phyloP scores from a whole-genome alignment of 2,113 vertebrate genomes.

The Canis aureus region DNA sequence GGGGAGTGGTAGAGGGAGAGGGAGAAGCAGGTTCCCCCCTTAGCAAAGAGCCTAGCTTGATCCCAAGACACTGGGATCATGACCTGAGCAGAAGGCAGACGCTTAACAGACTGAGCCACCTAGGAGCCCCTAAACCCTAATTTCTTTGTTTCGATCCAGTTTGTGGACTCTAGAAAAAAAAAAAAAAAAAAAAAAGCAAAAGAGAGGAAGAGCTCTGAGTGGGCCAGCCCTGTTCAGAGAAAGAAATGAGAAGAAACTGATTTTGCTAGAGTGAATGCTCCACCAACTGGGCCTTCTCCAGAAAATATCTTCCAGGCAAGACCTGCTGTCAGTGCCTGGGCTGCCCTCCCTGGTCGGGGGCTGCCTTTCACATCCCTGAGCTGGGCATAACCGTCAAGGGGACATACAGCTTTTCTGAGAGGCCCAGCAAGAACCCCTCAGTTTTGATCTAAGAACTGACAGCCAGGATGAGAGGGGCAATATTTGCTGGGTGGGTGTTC shows the following conservation, averaged over 20 bases:
- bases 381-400: too few relatives aligned
- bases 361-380: background rate
- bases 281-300: background rate
- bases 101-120: too few relatives aligned
- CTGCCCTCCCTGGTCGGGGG: background rate
- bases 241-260: background rate
- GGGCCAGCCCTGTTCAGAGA: background rate
- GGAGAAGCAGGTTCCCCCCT: too few relatives aligned
- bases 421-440: background rate
- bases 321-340: rapidly evolving
- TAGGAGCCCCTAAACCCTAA: background rate
- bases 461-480: rapidly evolving
- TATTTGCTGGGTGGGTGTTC: too few relatives aligned
- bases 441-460: background rate
- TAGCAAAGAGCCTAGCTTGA: too few relatives aligned
- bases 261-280: too few relatives aligned
- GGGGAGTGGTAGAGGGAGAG: too few relatives aligned
- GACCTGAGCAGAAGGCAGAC: too few relatives aligned
- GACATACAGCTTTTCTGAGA: background rate
- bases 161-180: background rate
- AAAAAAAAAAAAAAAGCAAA: too few relatives aligned
- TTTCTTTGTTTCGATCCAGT: background rate
- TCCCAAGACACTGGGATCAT: too few relatives aligned
- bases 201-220: background rate
- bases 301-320: background rate